These are phyloP conservation scores for Caranx melampygus DNA, from an alignment of 2,113 vertebrate species.

Conservation along the genomic window DNA sequence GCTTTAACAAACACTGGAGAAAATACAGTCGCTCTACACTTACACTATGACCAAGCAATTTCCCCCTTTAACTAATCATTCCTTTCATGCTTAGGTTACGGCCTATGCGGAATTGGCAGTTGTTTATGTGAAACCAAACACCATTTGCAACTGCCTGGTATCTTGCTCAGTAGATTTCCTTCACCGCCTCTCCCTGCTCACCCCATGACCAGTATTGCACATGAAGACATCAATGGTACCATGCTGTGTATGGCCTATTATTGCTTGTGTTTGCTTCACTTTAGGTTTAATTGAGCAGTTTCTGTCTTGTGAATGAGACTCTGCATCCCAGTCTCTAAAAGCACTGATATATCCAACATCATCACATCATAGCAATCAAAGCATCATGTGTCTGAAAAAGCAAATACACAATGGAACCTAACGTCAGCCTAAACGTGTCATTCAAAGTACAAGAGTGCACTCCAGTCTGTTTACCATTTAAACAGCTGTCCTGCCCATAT, in stretches of 20 bases:
- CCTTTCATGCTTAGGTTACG: conserved; percentile 46
- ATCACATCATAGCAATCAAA: neutral
- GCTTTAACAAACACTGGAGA: conserved; percentile 69
- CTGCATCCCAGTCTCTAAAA: neutral
- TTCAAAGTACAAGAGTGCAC: neutral
- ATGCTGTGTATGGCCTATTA: neutral
- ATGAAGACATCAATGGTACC: conserved; percentile 1
- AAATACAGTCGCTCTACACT: conserved; percentile 67
- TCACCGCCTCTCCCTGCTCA: neutral
- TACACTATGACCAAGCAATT: conserved; percentile 61
- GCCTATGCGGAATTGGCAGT: conserved; percentile 38
- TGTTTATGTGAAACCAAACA: conserved; percentile 63
- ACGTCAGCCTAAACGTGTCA: too few relatives aligned
- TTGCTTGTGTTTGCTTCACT: neutral
- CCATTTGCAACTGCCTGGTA: conserved; percentile 36
- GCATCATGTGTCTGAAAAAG: neutral
- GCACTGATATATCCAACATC: neutral
- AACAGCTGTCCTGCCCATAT: neutral
- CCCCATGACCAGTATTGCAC: conserved; percentile 7
- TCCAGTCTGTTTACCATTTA: neutral
- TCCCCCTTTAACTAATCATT: conserved; percentile 60
- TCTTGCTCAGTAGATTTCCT: conserved; percentile 9
- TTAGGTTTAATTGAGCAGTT: neutral
- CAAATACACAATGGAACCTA: too few relatives aligned
- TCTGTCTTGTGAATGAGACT: neutral